phyloP scores from a whole-genome alignment of 2,888 invertebrate species.

The Cerceris rybyensis region DNA sequence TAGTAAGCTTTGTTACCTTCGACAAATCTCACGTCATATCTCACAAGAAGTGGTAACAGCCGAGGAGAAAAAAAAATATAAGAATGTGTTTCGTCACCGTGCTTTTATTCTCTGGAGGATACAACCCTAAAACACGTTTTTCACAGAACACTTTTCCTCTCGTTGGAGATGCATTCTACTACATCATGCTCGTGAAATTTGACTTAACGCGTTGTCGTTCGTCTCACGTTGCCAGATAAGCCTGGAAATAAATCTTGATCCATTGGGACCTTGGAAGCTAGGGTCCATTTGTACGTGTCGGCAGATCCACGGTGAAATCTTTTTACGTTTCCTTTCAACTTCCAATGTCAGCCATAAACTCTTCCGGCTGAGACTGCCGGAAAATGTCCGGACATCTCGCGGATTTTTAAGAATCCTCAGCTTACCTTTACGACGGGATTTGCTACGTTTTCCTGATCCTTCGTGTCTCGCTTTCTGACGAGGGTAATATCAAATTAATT shows the following conservation, averaged over 20 bases:
- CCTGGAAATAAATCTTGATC: constrained; percentile 13
- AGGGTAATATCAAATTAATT: neutral
- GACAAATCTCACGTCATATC: neutral
- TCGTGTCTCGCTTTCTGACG: neutral
- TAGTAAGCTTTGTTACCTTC: neutral
- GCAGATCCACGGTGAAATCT: neutral
- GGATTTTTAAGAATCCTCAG: neutral
- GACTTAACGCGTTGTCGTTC: constrained; percentile 4
- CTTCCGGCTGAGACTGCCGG: neutral
- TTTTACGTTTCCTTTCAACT: neutral
- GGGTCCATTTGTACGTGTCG: constrained; percentile 13
- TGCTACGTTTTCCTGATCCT: neutral
- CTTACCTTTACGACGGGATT: neutral
- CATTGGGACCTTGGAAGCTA: neutral
- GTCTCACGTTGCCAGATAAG: neutral
- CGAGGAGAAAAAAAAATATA: neutral
- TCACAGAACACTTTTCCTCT: neutral
- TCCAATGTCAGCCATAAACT: constrained; percentile 1
- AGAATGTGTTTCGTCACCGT: neutral
- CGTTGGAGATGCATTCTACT: no score
- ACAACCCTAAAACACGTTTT: neutral
- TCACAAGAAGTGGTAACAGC: neutral
- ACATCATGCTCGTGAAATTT: constrained; percentile 2
- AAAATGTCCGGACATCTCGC: neutral
- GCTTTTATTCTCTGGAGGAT: neutral